These are phyloP conservation scores for cat (Felis catus) DNA, from an alignment of 2,113 vertebrate species.

Conservation along the genomic window DNA sequence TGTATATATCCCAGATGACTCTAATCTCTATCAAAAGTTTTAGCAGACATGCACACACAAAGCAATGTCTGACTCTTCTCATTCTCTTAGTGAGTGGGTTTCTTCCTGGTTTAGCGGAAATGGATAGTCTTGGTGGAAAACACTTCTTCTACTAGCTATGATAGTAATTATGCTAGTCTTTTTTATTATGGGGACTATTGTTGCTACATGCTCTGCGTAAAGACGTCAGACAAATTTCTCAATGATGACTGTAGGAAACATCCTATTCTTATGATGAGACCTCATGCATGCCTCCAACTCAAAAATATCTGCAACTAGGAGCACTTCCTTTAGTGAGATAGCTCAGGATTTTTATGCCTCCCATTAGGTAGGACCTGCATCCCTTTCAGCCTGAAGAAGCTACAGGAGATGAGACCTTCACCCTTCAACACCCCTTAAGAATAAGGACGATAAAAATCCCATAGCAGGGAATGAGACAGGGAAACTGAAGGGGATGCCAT, in stretches of 20 bases:
- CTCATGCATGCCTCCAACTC: neutral
- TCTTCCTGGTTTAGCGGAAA: neutral
- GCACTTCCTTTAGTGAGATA: neutral
- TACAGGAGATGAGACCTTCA: neutral
- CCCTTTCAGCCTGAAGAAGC: neutral
- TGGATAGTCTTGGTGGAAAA: neutral
- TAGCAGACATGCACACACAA: neutral
- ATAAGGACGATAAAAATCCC: neutral
- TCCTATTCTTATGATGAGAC: neutral
- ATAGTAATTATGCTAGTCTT: neutral
- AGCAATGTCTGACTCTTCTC: neutral
- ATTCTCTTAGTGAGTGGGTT: neutral
- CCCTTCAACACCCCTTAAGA: neutral
- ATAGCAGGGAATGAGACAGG: neutral
- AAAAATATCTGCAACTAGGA: neutral
- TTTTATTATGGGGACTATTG: neutral
- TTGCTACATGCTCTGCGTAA: neutral
- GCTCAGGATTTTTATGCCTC: neutral
- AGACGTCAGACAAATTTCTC: neutral
- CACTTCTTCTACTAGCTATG: neutral
- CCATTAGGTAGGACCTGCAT: neutral
- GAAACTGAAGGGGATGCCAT: neutral
- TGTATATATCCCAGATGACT: neutral
- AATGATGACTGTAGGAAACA: neutral
- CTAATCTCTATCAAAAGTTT: neutral